A percentile compares a stretch with the other conserved stretches of the same genome.
Evolutionary conservation across 2,113 vertebrate genomes (phyloP).

Genomic region (Corvus hawaiiensis): DNA sequence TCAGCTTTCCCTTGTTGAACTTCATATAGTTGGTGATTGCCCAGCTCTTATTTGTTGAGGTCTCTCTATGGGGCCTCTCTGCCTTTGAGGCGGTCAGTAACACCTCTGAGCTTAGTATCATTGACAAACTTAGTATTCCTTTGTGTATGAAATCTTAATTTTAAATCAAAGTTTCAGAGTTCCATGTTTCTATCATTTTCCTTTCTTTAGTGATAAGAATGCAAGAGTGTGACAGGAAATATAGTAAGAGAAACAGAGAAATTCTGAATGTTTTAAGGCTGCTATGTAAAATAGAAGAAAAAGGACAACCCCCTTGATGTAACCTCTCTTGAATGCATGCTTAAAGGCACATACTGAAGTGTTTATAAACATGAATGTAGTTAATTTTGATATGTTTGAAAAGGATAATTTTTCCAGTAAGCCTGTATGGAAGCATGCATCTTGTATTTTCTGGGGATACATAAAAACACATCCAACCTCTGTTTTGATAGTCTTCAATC

Average conservation of each 20-base stretch:
- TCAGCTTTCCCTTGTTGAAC: not conserved
- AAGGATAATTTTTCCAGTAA: not conserved
- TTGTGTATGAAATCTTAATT: not conserved
- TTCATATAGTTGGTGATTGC: rapidly evolving
- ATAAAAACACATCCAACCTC: not conserved
- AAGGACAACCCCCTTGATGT: not conserved
- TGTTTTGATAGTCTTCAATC: not conserved
- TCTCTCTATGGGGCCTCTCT: not conserved
- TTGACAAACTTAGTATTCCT: not conserved
- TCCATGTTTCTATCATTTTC: not conserved
- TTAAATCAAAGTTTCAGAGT: not conserved
- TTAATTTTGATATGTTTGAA: not conserved
- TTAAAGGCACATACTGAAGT: not conserved
- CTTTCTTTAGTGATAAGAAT: not conserved
- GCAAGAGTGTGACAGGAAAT: not conserved
- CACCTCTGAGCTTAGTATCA: not conserved
- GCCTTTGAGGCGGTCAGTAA: not conserved
- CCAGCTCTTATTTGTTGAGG: not conserved
- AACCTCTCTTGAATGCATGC: not conserved
- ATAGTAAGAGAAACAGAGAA: not conserved
- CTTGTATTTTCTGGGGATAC: not conserved
- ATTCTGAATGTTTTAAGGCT: not conserved
- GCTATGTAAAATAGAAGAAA: not conserved
- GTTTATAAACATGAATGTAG: not conserved
- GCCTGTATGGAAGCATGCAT: not conserved